Percentiles rank a stretch among this genome's conserved stretches.
Evolutionary conservation across 1,140 invertebrate species (phyloP).

Genomic region (Zaprionus nigranus): DNA sequence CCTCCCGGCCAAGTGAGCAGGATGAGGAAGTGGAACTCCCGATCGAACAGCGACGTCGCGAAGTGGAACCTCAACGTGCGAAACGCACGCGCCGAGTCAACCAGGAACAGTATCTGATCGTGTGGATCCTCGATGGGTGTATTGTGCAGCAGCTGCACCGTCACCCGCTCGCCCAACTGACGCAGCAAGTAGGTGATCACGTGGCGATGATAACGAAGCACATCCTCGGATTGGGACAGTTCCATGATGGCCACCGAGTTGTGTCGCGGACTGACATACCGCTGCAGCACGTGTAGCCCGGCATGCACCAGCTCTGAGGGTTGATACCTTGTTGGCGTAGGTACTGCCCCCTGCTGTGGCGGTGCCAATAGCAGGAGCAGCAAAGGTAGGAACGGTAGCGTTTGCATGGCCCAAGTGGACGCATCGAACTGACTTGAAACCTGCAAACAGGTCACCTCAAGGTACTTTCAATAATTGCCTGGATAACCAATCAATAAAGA

Average conservation of each 20-base stretch:
- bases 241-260: slow-evolving; percentile 54
- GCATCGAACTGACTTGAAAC: neutral
- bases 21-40: slow-evolving; percentile 65
- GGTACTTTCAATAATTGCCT: neutral
- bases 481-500: neutral
- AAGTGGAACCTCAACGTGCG: slow-evolving; percentile 44
- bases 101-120: slow-evolving; percentile 50
- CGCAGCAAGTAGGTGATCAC: slow-evolving; percentile 37
- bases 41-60: slow-evolving; percentile 27
- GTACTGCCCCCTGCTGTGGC: slow-evolving; percentile 2
- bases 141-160: slow-evolving; percentile 40
- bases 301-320: slow-evolving; percentile 35
- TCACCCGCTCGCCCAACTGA: slow-evolving; percentile 22
- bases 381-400: neutral
- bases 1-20: slow-evolving; percentile 32
- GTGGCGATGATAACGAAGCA: slow-evolving; percentile 17
- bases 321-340: neutral
- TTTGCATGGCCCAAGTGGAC: slow-evolving; percentile 11
- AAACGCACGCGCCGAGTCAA: slow-evolving; percentile 53
- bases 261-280: slow-evolving; percentile 37
- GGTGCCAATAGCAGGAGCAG: neutral
- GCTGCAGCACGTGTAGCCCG: slow-evolving; percentile 41
- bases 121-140: slow-evolving; percentile 31
- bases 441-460: neutral
- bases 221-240: neutral